Evolutionary conservation across 2,888 invertebrate genomes (phyloP).

Genomic region (Spodoptera exigua): DNA sequence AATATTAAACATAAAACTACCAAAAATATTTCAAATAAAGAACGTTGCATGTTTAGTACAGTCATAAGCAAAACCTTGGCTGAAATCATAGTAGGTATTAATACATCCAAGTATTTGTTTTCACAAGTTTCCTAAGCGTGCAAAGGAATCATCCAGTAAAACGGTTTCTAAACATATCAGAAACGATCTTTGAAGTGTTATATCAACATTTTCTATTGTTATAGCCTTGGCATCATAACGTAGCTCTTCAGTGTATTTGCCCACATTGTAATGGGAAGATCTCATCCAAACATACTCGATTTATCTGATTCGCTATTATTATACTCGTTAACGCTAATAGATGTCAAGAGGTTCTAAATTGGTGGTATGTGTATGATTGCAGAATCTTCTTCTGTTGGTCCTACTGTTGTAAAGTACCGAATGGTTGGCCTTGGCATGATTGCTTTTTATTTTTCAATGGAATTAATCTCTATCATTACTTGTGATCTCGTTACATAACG

Average conservation of each 20-base stretch:
- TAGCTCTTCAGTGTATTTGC: slow-evolving; percentile 72
- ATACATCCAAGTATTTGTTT: slow-evolving; percentile 54
- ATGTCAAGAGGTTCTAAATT: slow-evolving; percentile 47
- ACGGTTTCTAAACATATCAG: slow-evolving; percentile 53
- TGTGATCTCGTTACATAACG: too few species aligned
- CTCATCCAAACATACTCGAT: slow-evolving; percentile 73
- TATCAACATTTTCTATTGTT: slow-evolving; percentile 79
- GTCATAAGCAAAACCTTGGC: slow-evolving; percentile 36
- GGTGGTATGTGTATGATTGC: slow-evolving; percentile 31
- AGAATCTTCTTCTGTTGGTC: slow-evolving; percentile 22
- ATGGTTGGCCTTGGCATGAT: slow-evolving; percentile 60
- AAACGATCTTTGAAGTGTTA: slow-evolving; percentile 69
- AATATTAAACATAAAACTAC: slow-evolving; percentile 2
- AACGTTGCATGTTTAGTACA: slow-evolving; percentile 21
- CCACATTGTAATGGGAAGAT: slow-evolving; percentile 67
- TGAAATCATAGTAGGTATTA: slow-evolving; percentile 37
- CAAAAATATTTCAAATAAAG: slow-evolving; percentile 5
- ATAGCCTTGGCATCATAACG: slow-evolving; percentile 78
- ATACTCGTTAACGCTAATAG: slow-evolving; percentile 70
- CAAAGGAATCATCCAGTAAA: slow-evolving; percentile 38
- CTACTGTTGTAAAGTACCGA: slow-evolving; percentile 35
- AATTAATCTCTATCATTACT: too few species aligned
- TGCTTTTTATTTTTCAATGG: slow-evolving; percentile 5
- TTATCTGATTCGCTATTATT: slow-evolving; percentile 72
- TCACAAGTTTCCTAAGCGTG: slow-evolving; percentile 48